Evolutionary conservation across 64 coral and sea anemone species (phyloP).

Genomic region (Montipora efflorescens): DNA sequence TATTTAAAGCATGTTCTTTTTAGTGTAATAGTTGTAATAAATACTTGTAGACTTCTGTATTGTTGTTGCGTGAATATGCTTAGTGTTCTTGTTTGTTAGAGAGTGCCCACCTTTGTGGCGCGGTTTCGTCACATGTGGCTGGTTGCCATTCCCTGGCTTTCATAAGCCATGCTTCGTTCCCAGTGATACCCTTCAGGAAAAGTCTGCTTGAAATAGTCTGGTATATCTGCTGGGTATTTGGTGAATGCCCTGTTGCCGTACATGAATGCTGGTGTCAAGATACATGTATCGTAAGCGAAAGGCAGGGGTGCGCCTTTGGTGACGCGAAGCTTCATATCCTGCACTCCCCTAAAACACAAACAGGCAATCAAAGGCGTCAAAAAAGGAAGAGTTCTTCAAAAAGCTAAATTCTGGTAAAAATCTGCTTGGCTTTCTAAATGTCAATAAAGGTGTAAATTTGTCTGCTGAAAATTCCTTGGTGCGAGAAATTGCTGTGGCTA

Average conservation of each 20-base stretch:
- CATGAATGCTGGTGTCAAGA: not conserved
- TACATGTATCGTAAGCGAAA: not conserved
- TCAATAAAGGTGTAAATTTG: too few species aligned
- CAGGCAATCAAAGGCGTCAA: not conserved
- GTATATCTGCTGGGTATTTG: not conserved
- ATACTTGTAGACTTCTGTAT: too few species aligned
- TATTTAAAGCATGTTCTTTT: too few species aligned
- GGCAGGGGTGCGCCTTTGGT: not conserved
- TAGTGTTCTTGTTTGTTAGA: too few species aligned
- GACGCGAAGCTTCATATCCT: not conserved
- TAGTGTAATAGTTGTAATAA: too few species aligned
- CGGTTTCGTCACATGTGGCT: not conserved
- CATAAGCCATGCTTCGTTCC: not conserved
- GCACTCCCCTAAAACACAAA: not conserved
- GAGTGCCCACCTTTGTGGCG: too few species aligned
- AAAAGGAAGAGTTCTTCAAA: too few species aligned
- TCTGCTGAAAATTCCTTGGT: too few species aligned
- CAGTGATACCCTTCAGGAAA: not conserved
- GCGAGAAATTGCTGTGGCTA: too few species aligned
- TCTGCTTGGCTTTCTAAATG: too few species aligned
- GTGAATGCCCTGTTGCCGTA: slow-evolving; percentile 13
- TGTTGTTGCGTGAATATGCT: too few species aligned
- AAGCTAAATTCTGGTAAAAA: too few species aligned
- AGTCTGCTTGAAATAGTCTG: slow-evolving; percentile 30
- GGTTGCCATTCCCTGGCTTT: not conserved